Conservation (phyloP, 1,140 invertebrate species). For the Cydia strobilella region DNA sequence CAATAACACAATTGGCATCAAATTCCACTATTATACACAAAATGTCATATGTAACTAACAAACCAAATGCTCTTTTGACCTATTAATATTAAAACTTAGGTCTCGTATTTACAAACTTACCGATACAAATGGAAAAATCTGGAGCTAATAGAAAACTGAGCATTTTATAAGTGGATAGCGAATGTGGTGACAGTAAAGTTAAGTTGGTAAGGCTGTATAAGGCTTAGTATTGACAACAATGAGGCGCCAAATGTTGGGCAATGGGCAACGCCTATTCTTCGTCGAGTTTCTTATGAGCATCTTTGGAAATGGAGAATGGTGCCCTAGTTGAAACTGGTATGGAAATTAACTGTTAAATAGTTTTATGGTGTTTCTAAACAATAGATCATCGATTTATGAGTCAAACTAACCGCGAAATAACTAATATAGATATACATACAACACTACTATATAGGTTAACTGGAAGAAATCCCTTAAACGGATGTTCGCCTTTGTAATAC, state of each 20-base stretch:
- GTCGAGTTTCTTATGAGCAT: neutral
- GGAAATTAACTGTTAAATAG: neutral
- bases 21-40: neutral
- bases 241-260: neutral
- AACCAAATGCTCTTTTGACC: neutral
- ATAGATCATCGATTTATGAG: neutral
- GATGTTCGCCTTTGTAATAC: no score
- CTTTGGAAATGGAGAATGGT: neutral
- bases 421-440: no score
- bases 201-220: neutral
- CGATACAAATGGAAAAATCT: neutral
- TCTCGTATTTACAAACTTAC: neutral
- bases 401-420: no score
- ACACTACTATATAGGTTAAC: no score
- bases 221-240: slow-evolving; percentile 16
- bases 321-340: neutral
- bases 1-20: neutral
- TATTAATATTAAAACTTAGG: neutral
- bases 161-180: neutral
- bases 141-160: neutral
- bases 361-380: neutral
- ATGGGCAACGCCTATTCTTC: slow-evolving; percentile 21
- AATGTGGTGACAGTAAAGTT: neutral
- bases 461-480: no score
- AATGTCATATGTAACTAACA: neutral